Conservation (phyloP, 2,113 vertebrate genomes). For the Perca schrenkii region DNA sequence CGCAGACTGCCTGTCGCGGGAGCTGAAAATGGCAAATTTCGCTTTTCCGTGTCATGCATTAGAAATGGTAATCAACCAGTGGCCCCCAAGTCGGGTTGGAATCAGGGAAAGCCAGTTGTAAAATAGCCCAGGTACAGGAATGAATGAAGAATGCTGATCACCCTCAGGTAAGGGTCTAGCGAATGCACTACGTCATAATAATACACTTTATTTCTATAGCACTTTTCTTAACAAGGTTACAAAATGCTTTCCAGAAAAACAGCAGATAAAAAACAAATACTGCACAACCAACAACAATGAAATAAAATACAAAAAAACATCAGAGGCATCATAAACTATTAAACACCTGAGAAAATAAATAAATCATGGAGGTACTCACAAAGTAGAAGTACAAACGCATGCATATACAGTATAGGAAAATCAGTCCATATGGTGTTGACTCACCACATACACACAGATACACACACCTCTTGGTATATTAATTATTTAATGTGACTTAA, state of each 20-base stretch:
- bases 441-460: slow-evolving; percentile 41
- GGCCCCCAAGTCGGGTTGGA: not conserved
- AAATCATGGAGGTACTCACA: not conserved
- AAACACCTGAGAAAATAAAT: too few relatives aligned
- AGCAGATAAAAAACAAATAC: too few relatives aligned
- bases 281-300: too few relatives aligned
- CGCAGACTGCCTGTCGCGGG: too few relatives aligned
- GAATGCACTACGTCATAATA: not conserved
- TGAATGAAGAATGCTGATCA: not conserved
- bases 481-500: slow-evolving; percentile 53
- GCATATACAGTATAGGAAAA: not conserved
- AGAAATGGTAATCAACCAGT: not conserved
- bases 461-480: slow-evolving; percentile 20
- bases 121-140: not conserved
- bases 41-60: too few relatives aligned
- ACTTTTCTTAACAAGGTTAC: too few relatives aligned
- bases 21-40: too few relatives aligned
- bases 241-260: too few relatives aligned
- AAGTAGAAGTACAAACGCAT: not conserved
- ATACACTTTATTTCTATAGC: too few relatives aligned
- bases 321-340: too few relatives aligned
- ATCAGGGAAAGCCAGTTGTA: not conserved
- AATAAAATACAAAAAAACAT: too few relatives aligned
- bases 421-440: not conserved
- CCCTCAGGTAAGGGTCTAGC: not conserved